A percentile compares a stretch with the other conserved stretches of the same genome.
These are phyloP conservation scores for Ormyrus labotus DNA, from an alignment of 2,888 invertebrate species.

Conservation along the genomic window DNA sequence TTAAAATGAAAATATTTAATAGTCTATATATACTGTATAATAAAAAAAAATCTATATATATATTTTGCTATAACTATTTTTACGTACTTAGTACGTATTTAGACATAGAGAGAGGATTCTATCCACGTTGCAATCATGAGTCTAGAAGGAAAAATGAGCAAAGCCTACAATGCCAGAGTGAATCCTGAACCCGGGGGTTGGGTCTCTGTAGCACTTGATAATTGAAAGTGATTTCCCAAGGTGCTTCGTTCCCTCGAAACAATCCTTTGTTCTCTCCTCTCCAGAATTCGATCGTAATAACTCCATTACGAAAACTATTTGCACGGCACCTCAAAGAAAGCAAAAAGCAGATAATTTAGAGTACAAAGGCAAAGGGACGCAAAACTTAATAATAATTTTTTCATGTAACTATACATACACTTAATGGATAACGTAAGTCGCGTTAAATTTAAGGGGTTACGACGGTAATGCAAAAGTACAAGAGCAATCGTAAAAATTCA, in stretches of 20 bases:
- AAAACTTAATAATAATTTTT: slow-evolving; percentile 42
- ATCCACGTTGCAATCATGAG: background rate
- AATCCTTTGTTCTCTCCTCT: slow-evolving; percentile 39
- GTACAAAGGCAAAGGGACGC: slow-evolving; percentile 54
- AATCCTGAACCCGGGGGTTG: slow-evolving; percentile 17
- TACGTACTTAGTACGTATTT: background rate
- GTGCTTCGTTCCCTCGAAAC: slow-evolving; percentile 46
- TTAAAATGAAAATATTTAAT: slow-evolving; percentile 29
- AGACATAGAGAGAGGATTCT: slow-evolving; percentile 13
- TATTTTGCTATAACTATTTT: slow-evolving; percentile 39
- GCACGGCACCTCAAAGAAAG: background rate
- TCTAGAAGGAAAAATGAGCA: background rate
- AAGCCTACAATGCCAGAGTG: background rate
- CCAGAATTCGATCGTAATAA: slow-evolving; percentile 7
- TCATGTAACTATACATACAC: slow-evolving; percentile 27
- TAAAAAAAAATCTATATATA: slow-evolving; percentile 37
- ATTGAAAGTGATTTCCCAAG: slow-evolving; percentile 49
- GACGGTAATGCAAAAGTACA: slow-evolving; percentile 20
- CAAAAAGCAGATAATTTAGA: slow-evolving; percentile 37
- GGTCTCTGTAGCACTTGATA: slow-evolving; percentile 4
- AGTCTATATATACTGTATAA: slow-evolving; percentile 42
- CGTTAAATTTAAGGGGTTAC: slow-evolving; percentile 33
- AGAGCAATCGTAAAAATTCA: slow-evolving; percentile 30
- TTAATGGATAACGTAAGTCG: slow-evolving; percentile 41
- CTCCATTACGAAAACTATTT: background rate